Conservation (phyloP, 2,113 vertebrate genomes). For the Martes martes region DNA sequence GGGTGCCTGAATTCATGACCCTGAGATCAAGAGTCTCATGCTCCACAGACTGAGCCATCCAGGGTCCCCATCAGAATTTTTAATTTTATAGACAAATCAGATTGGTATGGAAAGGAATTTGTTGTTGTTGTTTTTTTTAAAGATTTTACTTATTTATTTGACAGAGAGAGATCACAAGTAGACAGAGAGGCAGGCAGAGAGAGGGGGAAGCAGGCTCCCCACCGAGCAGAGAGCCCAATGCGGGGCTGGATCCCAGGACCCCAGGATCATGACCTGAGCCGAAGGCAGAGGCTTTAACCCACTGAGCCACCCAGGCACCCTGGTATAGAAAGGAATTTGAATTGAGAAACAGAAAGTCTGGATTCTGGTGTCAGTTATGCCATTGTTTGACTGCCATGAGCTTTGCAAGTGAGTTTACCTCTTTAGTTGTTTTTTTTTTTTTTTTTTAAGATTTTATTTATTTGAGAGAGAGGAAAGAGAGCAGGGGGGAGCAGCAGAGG, state of each 20-base stretch:
- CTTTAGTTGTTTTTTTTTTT: background rate
- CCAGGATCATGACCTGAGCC: too few species aligned
- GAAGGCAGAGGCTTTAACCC: too few species aligned
- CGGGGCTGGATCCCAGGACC: too few species aligned
- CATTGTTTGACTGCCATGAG: background rate
- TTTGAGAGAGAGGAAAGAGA: background rate
- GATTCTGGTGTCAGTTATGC: background rate
- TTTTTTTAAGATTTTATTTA: background rate
- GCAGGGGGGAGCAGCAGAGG: background rate
- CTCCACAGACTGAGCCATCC: background rate
- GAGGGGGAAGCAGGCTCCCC: too few species aligned
- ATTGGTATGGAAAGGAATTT: background rate
- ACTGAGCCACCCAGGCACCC: too few species aligned
- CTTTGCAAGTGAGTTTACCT: background rate
- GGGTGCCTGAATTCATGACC: background rate
- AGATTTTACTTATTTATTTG: too few species aligned
- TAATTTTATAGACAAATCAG: background rate
- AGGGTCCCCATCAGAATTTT: background rate
- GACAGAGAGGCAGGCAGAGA: too few species aligned
- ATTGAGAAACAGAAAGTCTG: background rate
- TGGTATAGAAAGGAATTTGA: background rate
- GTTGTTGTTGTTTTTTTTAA: background rate
- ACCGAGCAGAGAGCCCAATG: too few species aligned
- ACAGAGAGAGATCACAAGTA: too few species aligned
- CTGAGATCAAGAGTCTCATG: background rate